phyloP scores from a whole-genome alignment of 2,888 invertebrate species.

The Allacma fusca region DNA sequence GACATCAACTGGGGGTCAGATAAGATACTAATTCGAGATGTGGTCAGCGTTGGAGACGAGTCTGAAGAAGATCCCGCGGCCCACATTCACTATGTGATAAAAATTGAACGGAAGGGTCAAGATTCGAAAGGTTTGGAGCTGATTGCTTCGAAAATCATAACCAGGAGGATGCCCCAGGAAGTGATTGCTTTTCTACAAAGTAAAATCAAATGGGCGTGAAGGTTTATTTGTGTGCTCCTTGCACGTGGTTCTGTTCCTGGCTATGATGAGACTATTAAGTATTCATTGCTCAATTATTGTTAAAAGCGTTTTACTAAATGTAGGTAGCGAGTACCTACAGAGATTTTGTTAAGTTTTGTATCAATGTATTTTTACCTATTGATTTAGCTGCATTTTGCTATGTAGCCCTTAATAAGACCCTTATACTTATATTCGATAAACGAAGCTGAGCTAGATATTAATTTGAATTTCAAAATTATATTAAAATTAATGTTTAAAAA shows the following conservation, averaged over 20 bases:
- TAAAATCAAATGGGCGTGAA: conserved; percentile 7
- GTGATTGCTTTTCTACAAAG: not conserved
- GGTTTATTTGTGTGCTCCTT: no score
- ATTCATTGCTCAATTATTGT: no score
- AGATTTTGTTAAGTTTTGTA: no score
- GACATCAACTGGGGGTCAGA: not conserved
- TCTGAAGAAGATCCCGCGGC: not conserved
- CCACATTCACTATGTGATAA: not conserved
- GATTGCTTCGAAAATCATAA: not conserved
- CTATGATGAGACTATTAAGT: not conserved
- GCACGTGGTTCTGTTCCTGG: not conserved
- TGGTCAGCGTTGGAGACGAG: conserved; percentile 1
- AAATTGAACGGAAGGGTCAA: not conserved
- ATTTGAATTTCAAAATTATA: no score
- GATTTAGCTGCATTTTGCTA: no score
- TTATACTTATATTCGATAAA: no score
- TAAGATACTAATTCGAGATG: not conserved
- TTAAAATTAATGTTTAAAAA: no score
- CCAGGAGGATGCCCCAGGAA: not conserved
- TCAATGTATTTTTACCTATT: no score
- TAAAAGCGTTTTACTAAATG: no score
- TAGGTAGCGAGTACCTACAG: no score
- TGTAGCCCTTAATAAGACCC: no score
- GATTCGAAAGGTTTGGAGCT: not conserved
- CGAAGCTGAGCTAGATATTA: no score